phyloP scores from a whole-genome alignment of 2,888 invertebrate species.

The Cryptosula pallasiana region DNA sequence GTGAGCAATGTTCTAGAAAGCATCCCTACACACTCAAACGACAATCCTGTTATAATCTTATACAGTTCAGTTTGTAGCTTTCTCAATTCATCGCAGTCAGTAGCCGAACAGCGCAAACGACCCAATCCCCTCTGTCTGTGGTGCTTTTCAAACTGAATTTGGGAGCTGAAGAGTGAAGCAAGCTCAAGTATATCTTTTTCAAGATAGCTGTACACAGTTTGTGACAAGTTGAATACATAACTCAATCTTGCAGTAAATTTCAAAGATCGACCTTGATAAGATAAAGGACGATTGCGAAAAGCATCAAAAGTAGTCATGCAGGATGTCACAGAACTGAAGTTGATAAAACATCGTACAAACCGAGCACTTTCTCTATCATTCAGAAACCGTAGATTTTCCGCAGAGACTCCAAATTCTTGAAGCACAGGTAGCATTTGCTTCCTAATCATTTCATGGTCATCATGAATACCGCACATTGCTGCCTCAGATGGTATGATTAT shows the following conservation, averaged over 20 bases:
- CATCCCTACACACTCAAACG: neutral
- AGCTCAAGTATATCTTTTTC: neutral
- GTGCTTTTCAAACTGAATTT: neutral
- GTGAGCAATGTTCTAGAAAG: neutral
- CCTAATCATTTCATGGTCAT: neutral
- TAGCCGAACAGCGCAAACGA: neutral
- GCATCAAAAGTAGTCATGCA: neutral
- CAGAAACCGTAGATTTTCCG: neutral
- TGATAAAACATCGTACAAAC: neutral
- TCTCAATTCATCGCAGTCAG: neutral
- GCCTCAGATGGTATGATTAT: neutral
- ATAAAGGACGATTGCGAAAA: neutral
- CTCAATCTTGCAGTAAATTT: neutral
- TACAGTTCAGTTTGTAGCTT: neutral
- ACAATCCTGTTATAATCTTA: neutral
- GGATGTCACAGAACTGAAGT: neutral
- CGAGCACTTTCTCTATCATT: neutral
- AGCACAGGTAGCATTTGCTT: neutral
- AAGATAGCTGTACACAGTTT: neutral
- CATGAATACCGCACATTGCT: neutral
- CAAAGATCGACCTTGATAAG: neutral
- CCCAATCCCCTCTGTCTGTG: neutral
- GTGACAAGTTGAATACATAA: neutral
- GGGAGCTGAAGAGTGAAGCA: neutral
- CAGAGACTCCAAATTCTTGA: neutral